phyloP scores from a whole-genome alignment of 2,797 vertebrate genomes.

The Leucoraja ocellata region DNA sequence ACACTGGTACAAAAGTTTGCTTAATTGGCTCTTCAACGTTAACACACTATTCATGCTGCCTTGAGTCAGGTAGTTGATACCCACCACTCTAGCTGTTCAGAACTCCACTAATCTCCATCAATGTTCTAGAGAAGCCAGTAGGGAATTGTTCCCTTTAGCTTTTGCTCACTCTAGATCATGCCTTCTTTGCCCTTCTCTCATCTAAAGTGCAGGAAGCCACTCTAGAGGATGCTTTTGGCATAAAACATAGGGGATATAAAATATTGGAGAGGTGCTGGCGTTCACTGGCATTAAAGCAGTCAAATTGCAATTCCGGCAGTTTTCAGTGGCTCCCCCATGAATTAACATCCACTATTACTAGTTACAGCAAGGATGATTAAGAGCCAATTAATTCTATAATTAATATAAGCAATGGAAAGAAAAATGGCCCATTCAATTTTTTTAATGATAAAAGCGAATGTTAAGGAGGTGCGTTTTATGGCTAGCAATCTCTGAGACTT shows the following conservation, averaged over 20 bases:
- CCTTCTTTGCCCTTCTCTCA: no score
- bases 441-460: not conserved
- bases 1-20: no score
- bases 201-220: no score
- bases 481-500: not conserved
- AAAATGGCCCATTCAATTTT: not conserved
- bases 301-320: not conserved
- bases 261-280: not conserved
- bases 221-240: not conserved
- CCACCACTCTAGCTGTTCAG: no score
- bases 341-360: not conserved
- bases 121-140: no score
- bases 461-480: not conserved
- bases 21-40: no score
- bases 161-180: no score
- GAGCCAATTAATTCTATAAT: conserved; percentile 19
- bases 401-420: conserved; percentile 6
- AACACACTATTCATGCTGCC: no score
- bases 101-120: no score
- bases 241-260: not conserved
- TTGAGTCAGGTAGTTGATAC: no score
- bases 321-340: not conserved
- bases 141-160: no score
- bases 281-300: not conserved
- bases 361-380: conserved; percentile 20